Percentiles rank a stretch among this genome's conserved stretches.
phyloP scores from a whole-genome alignment of 2,888 invertebrate genomes.

The Helleia helle region DNA sequence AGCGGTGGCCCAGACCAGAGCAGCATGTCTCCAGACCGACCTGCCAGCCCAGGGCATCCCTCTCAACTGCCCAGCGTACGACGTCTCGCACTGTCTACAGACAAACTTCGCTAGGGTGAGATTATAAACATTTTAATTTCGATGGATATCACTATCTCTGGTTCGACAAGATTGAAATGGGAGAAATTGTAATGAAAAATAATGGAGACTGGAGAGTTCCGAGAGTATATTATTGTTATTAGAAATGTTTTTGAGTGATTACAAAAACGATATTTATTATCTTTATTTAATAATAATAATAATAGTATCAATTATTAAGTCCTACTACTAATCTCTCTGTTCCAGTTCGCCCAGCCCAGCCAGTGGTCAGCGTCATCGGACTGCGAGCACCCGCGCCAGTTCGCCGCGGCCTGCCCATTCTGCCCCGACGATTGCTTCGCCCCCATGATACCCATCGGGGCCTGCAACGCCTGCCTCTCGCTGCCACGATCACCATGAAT shows the following conservation, averaged over 20 bases:
- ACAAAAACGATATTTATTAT: too few species aligned
- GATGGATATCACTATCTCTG: too few species aligned
- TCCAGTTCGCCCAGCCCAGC: slow-evolving; percentile 34
- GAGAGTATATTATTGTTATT: too few species aligned
- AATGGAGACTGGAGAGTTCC: too few species aligned
- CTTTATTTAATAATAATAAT: too few species aligned
- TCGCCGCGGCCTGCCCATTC: slow-evolving; percentile 38
- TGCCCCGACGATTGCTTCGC: slow-evolving; percentile 47
- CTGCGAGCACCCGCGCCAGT: slow-evolving; percentile 35
- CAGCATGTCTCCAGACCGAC: slow-evolving; percentile 30
- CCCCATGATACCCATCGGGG: slow-evolving; percentile 35
- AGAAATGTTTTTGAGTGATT: too few species aligned
- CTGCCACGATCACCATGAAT: slow-evolving; percentile 27
- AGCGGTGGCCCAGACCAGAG: slow-evolving; percentile 34
- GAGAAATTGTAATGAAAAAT: too few species aligned
- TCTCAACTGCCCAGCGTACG: slow-evolving; percentile 46
- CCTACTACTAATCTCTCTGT: too few species aligned
- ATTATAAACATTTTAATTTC: too few species aligned
- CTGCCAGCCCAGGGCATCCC: slow-evolving; percentile 36
- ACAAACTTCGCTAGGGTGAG: slow-evolving; percentile 40
- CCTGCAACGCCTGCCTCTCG: slow-evolving; percentile 44
- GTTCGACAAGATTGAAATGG: too few species aligned
- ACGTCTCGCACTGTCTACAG: slow-evolving; percentile 36
- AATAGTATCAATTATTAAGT: too few species aligned
- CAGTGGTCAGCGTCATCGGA: slow-evolving; percentile 32